Evolutionary conservation across 2,113 vertebrate genomes (phyloP).

Genomic region (Zosterops borbonicus): DNA sequence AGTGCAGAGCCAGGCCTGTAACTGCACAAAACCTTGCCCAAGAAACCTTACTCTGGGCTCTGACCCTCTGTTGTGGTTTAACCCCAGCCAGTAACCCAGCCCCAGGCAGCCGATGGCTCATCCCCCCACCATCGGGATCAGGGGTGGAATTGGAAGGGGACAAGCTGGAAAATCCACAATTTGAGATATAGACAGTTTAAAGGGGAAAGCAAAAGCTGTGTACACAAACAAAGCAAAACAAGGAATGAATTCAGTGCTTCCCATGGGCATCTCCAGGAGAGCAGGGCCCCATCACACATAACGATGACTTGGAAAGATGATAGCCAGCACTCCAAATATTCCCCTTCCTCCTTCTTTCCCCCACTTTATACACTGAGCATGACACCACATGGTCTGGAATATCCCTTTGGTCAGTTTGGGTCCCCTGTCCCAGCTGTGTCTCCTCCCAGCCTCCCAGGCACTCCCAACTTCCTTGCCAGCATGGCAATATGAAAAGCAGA

Average conservation of each 20-base stretch:
- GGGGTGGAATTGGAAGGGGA: background rate
- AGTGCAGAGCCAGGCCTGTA: background rate
- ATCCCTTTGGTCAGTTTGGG: background rate
- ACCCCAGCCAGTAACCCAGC: background rate
- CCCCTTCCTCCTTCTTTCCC: background rate
- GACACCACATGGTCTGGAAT: background rate
- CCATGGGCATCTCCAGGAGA: background rate
- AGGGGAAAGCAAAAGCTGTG: background rate
- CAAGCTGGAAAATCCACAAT: background rate
- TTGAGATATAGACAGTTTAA: background rate
- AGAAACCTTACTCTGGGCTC: background rate
- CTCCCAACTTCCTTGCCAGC: background rate
- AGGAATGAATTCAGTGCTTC: background rate
- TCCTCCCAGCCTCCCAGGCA: background rate
- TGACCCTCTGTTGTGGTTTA: background rate
- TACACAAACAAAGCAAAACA: background rate
- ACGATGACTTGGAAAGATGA: background rate
- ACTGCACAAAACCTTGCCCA: background rate
- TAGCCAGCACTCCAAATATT: background rate
- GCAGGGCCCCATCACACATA: background rate
- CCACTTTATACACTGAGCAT: background rate
- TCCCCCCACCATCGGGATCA: rapidly evolving
- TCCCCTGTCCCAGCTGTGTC: background rate
- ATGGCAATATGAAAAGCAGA: background rate
- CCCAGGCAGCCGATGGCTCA: rapidly evolving